A percentile compares a stretch with the other conserved stretches of the same genome.
Conservation (phyloP, 2,113 vertebrate species). For the Pogona vitticeps region DNA sequence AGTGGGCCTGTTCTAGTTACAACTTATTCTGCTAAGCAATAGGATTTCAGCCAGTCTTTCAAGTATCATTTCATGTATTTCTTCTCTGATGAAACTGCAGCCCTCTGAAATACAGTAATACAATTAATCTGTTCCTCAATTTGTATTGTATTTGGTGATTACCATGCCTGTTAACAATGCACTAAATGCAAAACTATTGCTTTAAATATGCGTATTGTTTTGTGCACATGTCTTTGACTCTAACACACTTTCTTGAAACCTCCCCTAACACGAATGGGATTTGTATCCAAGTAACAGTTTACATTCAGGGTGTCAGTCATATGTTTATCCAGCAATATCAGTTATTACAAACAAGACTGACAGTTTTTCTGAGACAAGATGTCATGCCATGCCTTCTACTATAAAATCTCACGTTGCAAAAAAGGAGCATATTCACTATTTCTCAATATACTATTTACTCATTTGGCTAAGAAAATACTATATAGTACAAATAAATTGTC, state of each 20-base stretch:
- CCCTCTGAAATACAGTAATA: not conserved
- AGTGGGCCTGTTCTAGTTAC: too few species aligned
- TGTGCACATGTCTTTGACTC: not conserved
- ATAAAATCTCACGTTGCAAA: not conserved
- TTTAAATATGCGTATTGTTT: not conserved
- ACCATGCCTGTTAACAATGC: not conserved
- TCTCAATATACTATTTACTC: not conserved
- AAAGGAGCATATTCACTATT: not conserved
- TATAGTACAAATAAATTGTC: not conserved
- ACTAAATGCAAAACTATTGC: not conserved
- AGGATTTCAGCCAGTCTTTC: too few species aligned
- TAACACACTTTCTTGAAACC: not conserved
- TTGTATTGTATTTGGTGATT: not conserved
- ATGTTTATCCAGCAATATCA: not conserved
- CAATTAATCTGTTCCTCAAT: not conserved
- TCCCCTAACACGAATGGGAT: not conserved
- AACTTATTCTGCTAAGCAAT: too few species aligned
- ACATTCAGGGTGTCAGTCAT: not conserved
- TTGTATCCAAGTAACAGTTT: not conserved
- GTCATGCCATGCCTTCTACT: constrained; percentile 5
- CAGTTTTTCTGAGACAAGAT: not conserved
- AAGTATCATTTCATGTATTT: not conserved
- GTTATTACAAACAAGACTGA: not conserved
- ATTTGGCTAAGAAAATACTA: not conserved
- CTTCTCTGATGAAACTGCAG: not conserved